phyloP scores from a whole-genome alignment of 2,888 invertebrate species.

The Rhaphigaster nebulosa region DNA sequence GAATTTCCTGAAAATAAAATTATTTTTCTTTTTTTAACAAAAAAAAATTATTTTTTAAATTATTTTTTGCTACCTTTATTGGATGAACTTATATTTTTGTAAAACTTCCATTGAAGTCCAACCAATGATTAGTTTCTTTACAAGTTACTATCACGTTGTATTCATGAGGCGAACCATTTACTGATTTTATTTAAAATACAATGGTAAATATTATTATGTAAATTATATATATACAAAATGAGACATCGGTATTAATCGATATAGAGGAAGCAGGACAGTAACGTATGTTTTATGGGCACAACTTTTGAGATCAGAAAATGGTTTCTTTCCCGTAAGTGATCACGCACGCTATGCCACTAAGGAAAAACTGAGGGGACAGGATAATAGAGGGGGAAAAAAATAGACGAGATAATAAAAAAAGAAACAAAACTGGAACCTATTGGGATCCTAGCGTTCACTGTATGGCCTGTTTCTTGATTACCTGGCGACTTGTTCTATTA shows the following conservation, averaged over 20 bases:
- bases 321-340: constrained; percentile 8
- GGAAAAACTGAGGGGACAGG: constrained; percentile 21
- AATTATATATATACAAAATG: neutral
- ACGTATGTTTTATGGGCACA: neutral
- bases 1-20: too few species aligned
- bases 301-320: constrained; percentile 3
- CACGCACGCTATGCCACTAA: neutral
- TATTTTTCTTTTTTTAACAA: too few species aligned
- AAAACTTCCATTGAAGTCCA: too few species aligned
- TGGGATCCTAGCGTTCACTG: neutral
- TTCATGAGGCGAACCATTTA: too few species aligned
- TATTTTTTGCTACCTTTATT: too few species aligned
- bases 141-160: too few species aligned
- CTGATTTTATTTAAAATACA: too few species aligned
- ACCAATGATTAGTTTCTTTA: too few species aligned
- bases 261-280: neutral
- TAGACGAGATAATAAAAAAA: constrained; percentile 15
- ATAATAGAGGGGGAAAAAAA: neutral
- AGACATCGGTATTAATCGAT: neutral
- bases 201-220: neutral
- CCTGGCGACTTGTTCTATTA: neutral
- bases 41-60: too few species aligned
- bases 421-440: neutral
- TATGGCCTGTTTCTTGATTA: neutral
- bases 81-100: too few species aligned